A percentile compares a stretch with the other conserved stretches of the same genome.
These are phyloP conservation scores for Pteruthius melanotis DNA, from an alignment of 2,113 vertebrate genomes.

Conservation along the genomic window DNA sequence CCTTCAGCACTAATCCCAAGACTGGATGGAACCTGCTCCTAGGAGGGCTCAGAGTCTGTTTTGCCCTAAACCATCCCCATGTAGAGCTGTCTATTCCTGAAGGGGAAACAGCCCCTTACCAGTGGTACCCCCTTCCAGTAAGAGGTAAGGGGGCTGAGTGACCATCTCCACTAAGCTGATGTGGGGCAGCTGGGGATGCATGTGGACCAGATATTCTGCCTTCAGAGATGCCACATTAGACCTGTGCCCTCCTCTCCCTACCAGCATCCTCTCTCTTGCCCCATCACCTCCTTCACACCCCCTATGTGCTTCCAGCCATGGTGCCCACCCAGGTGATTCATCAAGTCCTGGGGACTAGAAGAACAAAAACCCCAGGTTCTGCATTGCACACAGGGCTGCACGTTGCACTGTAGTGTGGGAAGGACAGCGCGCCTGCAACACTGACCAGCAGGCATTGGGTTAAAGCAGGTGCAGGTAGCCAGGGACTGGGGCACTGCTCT, in stretches of 20 bases:
- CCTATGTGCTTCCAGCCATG: accelerated
- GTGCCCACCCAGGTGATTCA: neutral
- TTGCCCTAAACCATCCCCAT: neutral
- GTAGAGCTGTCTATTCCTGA: neutral
- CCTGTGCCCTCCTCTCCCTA: neutral
- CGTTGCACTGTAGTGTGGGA: accelerated
- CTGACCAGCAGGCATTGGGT: neutral
- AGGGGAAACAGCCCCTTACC: neutral
- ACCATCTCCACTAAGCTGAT: neutral
- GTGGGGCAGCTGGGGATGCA: neutral
- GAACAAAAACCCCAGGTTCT: neutral
- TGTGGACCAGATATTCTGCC: accelerated
- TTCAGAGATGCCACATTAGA: neutral
- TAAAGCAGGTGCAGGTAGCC: neutral
- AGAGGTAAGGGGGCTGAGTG: neutral
- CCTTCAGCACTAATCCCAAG: neutral
- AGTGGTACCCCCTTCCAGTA: too few species aligned
- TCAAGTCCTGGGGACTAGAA: neutral
- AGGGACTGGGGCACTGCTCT: accelerated
- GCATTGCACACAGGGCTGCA: neutral
- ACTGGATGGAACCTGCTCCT: neutral
- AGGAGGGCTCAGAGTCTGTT: neutral
- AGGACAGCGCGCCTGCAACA: neutral
- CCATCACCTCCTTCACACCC: neutral
- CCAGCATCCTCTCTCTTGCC: neutral